Evolutionary conservation across 2,113 vertebrate species (phyloP), one percentile per base, ranked within the genome.

Genomic region (Aphyosemion australe): DNA sequence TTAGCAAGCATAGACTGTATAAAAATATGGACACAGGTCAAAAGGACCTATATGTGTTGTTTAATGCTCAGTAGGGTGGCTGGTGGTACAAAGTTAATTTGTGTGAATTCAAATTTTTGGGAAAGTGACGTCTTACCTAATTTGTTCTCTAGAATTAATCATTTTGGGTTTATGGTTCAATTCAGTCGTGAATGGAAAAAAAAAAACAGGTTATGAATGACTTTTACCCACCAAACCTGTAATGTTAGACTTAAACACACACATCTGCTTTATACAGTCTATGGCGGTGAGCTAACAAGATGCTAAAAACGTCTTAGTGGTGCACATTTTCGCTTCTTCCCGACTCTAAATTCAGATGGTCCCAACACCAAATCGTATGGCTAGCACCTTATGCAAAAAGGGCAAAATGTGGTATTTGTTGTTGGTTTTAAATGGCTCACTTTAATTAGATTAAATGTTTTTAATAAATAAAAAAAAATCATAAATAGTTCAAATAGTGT

Each of bases 261-360:
- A n/a, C n/a, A n/a, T 6, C 16, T 12, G n/a, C 12, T 15, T 15
- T 37, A 49, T 11, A 20, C 31, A 37, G 58, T 48, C 45, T 48
- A 45, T 18, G 54, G 34, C 8, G 61, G 59, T 3, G 6, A 72
- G 61, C 56, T 48, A 21, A 61, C 55, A 52, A 13, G 19, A 87
- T 76, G 48, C 34, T 54, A 39, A 42, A 45, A 12, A 72, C 45
- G n/a, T 51, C 77, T 76, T 74, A 66, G 51, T 65, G 31, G 43
- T 47, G 43, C 39, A 61, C 47, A 32, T 18, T 56, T 70, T 67
- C 31, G 34, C 54, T 46, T 26, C 21, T 26, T 26, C 21, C 21
- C 21, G 4, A 26, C n/a, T 2, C 21, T 26, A 26, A 26, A 5
- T 4, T 26, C 26, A 26, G 26, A 26, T 26, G 26, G 26, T 26